Conservation (phyloP, 1,140 invertebrate species). For the Theocolax elegans region DNA sequence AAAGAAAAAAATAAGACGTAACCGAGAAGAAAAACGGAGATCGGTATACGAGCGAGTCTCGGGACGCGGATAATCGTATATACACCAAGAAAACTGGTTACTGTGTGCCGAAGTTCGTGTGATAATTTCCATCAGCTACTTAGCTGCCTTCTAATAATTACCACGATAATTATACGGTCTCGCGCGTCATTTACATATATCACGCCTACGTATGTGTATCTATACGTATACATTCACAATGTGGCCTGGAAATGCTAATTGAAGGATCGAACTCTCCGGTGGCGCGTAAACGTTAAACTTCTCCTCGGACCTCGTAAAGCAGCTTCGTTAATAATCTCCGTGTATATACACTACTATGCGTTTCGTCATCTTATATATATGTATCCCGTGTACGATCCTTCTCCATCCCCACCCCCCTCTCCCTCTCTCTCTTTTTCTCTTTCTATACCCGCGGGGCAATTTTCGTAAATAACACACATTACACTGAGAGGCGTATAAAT, state of each 20-base stretch:
- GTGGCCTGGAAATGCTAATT: slow-evolving; percentile 64
- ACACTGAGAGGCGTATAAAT: slow-evolving; percentile 22
- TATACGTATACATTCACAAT: slow-evolving; percentile 26
- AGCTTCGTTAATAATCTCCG: slow-evolving; percentile 31
- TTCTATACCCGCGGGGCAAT: slow-evolving; percentile 20
- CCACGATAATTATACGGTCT: slow-evolving; percentile 63
- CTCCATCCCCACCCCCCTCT: no score
- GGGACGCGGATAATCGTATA: no score
- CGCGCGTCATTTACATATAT: slow-evolving; percentile 49
- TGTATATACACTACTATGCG: background rate
- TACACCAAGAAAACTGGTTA: slow-evolving; percentile 42
- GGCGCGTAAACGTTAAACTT: slow-evolving; percentile 12
- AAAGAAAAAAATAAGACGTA: no score
- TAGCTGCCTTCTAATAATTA: slow-evolving; percentile 65
- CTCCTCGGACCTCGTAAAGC: slow-evolving; percentile 26
- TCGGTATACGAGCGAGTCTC: no score
- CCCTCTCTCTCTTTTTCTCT: no score
- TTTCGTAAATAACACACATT: slow-evolving; percentile 8
- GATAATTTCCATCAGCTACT: slow-evolving; percentile 64
- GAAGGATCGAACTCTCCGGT: slow-evolving; percentile 48
- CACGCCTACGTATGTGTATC: slow-evolving; percentile 15
- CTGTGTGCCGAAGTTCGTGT: slow-evolving; percentile 47
- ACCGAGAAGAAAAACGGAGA: no score
- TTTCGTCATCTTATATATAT: slow-evolving; percentile 35
- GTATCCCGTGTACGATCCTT: no score